A percentile compares a stretch with the other conserved stretches of the same genome.
Conservation (phyloP, 2,113 vertebrate species). For the Podarcis cretensis region DNA sequence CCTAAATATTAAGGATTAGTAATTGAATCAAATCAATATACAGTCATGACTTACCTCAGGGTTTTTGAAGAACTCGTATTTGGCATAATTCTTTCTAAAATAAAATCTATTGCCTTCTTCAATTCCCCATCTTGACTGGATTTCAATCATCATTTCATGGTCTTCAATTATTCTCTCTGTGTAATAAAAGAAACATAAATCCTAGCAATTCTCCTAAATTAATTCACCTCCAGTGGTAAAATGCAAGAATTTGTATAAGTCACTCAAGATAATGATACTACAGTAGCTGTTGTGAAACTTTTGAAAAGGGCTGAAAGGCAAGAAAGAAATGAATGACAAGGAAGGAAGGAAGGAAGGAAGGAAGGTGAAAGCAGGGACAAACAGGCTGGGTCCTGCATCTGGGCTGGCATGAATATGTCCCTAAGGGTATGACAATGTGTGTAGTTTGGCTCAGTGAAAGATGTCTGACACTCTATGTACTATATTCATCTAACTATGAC, state of each 20-base stretch:
- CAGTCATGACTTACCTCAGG: constrained; percentile 85
- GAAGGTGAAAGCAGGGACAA: background rate
- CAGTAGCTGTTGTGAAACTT: background rate
- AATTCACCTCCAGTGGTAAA: background rate
- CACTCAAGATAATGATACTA: background rate
- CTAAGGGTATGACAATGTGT: background rate
- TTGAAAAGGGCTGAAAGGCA: background rate
- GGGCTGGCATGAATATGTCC: background rate
- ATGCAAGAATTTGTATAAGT: background rate
- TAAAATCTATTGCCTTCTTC: constrained; percentile 90
- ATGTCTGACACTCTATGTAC: background rate
- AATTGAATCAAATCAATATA: background rate
- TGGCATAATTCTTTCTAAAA: constrained; percentile 97
- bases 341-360: too few species aligned
- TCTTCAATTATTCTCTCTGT: constrained; percentile 95
- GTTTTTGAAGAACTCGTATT: constrained; percentile 98
- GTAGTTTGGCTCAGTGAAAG: background rate
- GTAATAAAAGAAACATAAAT: constrained; percentile 42
- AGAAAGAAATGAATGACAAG: background rate
- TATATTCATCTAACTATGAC: background rate
- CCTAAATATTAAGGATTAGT: background rate
- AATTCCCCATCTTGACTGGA: constrained; percentile 90
- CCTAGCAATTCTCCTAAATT: background rate
- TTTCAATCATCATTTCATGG: constrained; percentile 91
- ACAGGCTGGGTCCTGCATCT: background rate